Percentiles rank a stretch among this genome's conserved stretches.
Evolutionary conservation across 2,888 invertebrate genomes (phyloP).

Genomic region (Diadromus collaris): DNA sequence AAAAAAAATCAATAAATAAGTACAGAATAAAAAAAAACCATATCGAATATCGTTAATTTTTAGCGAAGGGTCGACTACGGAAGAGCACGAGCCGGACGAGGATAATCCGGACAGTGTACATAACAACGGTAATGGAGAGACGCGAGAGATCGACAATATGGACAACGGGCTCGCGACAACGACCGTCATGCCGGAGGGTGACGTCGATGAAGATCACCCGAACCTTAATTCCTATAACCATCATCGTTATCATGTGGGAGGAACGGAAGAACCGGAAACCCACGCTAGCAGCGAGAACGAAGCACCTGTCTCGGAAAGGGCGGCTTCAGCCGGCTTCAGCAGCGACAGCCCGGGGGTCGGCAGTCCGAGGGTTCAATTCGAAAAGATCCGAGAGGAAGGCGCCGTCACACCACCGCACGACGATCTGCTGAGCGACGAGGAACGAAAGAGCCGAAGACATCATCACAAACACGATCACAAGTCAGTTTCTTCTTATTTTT

Average conservation of each 20-base stretch:
- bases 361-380: slow-evolving; percentile 77
- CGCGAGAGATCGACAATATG: slow-evolving; percentile 66
- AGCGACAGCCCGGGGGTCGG: slow-evolving; percentile 72
- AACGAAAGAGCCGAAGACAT: slow-evolving; percentile 75
- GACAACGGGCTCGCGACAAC: slow-evolving; percentile 70
- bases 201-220: slow-evolving; percentile 50
- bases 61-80: slow-evolving; percentile 77
- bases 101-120: slow-evolving; percentile 66
- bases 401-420: slow-evolving; percentile 58
- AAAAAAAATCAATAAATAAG: too few relatives aligned
- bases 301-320: slow-evolving; percentile 77
- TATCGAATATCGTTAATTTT: slow-evolving; percentile 26
- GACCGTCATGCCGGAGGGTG: slow-evolving; percentile 33
- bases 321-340: slow-evolving; percentile 73
- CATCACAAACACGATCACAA: slow-evolving; percentile 78
- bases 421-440: slow-evolving; percentile 72
- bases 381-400: slow-evolving; percentile 76
- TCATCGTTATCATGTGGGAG: slow-evolving; percentile 61
- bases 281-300: slow-evolving; percentile 73
- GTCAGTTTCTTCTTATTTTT: slow-evolving; percentile 67
- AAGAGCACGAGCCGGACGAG: slow-evolving; percentile 75
- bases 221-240: slow-evolving; percentile 23
- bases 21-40: not conserved
- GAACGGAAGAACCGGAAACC: slow-evolving; percentile 69
- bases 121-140: slow-evolving; percentile 60